phyloP scores from a whole-genome alignment of 1,140 invertebrate species.

The Drosophila tani region DNA sequence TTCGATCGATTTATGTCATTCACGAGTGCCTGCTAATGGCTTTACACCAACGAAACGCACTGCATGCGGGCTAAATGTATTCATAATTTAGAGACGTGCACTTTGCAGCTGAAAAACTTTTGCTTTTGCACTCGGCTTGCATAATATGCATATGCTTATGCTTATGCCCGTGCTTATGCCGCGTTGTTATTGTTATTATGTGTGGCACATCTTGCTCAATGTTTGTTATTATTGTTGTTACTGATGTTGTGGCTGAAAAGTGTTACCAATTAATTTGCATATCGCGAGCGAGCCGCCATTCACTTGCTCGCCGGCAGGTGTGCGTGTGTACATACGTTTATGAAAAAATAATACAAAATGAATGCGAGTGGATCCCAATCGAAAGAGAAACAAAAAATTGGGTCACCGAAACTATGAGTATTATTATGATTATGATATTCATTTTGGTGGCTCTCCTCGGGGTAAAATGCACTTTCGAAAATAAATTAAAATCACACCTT shows the following conservation, averaged over 20 bases:
- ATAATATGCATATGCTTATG: conserved; percentile 52
- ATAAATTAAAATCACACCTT: conserved; percentile 42
- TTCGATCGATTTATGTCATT: conserved; percentile 41
- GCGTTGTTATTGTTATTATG: conserved; percentile 47
- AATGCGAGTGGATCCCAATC: conserved; percentile 33
- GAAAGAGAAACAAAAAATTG: conserved; percentile 47
- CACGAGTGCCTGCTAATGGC: conserved; percentile 39
- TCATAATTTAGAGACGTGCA: conserved; percentile 62
- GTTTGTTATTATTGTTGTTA: conserved; percentile 32
- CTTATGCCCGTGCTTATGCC: conserved; percentile 36
- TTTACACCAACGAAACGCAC: conserved; percentile 45
- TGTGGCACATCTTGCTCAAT: conserved; percentile 57
- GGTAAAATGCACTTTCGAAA: conserved; percentile 52
- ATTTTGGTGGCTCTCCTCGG: neutral
- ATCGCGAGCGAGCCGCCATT: conserved; percentile 69
- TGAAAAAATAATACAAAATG: neutral
- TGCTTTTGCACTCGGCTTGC: conserved; percentile 64
- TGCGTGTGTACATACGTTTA: conserved; percentile 18
- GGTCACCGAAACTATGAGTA: conserved; percentile 59
- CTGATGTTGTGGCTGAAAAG: conserved; percentile 54
- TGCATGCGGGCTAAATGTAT: conserved; percentile 33
- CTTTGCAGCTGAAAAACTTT: conserved; percentile 53
- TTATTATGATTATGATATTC: conserved; percentile 57
- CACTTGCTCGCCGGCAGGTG: conserved; percentile 54
- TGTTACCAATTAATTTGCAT: conserved; percentile 83